Evolutionary conservation across 2,888 invertebrate species (phyloP).

Genomic region (Lycophotia porphyrea): DNA sequence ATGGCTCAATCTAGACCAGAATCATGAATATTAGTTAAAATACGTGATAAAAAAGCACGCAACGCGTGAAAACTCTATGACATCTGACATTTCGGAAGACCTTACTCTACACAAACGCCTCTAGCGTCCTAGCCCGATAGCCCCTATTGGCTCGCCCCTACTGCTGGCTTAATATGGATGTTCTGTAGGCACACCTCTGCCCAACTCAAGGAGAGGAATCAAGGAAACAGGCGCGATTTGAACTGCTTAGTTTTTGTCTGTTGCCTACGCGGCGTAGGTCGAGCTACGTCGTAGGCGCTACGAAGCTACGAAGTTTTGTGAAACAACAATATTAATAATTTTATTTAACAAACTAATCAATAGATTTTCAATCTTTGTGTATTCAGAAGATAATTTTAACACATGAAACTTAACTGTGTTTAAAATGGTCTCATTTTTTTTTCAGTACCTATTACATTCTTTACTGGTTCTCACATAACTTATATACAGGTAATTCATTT

Average conservation of each 20-base stretch:
- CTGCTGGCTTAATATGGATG: too few species aligned
- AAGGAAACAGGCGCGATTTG: too few species aligned
- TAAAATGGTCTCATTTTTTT: background rate
- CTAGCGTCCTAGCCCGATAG: too few species aligned
- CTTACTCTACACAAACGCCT: too few species aligned
- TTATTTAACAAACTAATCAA: background rate
- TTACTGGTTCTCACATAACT: background rate
- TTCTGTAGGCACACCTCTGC: too few species aligned
- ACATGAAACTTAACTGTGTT: background rate
- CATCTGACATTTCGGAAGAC: too few species aligned
- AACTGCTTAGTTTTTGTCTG: background rate
- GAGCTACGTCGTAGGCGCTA: conserved; percentile 31
- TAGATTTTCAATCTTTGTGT: background rate
- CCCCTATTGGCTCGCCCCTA: too few species aligned
- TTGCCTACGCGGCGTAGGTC: conserved; percentile 23
- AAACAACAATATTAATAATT: background rate
- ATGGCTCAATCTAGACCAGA: too few species aligned
- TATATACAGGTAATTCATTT: background rate
- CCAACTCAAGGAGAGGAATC: too few species aligned
- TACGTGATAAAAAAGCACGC: too few species aligned
- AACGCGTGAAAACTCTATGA: too few species aligned
- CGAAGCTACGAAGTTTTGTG: conserved; percentile 3
- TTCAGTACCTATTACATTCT: background rate
- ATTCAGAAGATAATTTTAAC: background rate
- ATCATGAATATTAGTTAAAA: too few species aligned